phyloP scores from a whole-genome alignment of 2,797 vertebrate genomes.

The Cebuella pygmaea region DNA sequence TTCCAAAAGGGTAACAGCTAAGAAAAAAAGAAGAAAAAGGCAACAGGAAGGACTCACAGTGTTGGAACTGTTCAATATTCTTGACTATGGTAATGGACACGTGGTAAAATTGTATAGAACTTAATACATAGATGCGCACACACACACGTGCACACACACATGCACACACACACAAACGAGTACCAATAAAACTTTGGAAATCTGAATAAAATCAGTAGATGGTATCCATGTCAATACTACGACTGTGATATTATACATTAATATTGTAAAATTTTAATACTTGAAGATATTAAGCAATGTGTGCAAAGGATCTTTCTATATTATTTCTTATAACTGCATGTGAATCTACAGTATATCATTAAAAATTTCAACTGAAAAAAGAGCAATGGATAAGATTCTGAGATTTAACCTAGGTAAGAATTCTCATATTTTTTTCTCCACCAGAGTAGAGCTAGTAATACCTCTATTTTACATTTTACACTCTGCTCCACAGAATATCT shows the following conservation, averaged over 20 bases:
- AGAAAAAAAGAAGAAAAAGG: background rate
- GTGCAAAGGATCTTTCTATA: background rate
- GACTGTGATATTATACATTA: background rate
- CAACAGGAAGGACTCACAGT: background rate
- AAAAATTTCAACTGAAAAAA: background rate
- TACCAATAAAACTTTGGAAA: background rate
- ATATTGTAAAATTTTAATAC: constrained; percentile 33
- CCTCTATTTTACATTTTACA: background rate
- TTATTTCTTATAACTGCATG: background rate
- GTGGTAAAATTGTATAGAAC: background rate
- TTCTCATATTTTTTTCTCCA: background rate
- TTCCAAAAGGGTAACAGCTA: background rate
- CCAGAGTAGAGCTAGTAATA: background rate
- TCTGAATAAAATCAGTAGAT: constrained; percentile 8
- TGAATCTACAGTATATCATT: background rate
- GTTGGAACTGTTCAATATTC: background rate
- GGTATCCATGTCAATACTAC: background rate
- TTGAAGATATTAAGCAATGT: background rate
- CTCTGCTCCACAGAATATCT: background rate
- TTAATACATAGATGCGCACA: background rate
- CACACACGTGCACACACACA: background rate
- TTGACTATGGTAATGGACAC: background rate
- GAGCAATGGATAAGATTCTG: background rate
- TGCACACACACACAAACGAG: background rate
- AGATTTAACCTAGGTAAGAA: constrained; percentile 10